Evolutionary conservation across 2,888 invertebrate genomes (phyloP).

Genomic region (Malthinus seriepunctatus): DNA sequence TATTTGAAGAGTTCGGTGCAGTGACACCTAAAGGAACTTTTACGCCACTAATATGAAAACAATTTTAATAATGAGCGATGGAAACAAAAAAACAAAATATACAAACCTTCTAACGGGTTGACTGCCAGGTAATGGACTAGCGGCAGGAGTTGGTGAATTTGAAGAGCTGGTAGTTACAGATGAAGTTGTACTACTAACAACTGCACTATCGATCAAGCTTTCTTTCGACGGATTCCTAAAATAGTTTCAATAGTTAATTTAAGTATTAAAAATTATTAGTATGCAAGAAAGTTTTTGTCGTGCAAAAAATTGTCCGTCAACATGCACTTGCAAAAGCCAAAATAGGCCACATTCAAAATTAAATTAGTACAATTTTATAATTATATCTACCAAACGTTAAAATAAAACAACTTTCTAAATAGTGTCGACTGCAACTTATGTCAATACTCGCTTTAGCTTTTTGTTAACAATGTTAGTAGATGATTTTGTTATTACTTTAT

Average conservation of each 20-base stretch:
- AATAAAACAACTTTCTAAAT: too few relatives aligned
- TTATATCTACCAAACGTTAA: background rate
- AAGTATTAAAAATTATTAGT: background rate
- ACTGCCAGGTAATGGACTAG: constrained; percentile 51
- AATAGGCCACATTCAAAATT: background rate
- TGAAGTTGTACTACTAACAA: constrained; percentile 31
- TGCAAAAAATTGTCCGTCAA: background rate
- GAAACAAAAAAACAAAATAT: constrained; percentile 21
- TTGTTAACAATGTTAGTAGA: too few relatives aligned
- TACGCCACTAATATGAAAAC: constrained; percentile 41
- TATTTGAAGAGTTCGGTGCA: constrained; percentile 43
- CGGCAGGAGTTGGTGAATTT: constrained; percentile 46
- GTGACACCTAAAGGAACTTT: constrained; percentile 49
- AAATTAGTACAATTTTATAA: background rate
- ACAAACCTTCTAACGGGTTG: constrained; percentile 59
- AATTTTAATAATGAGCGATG: constrained; percentile 36
- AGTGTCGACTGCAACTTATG: too few relatives aligned
- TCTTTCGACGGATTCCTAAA: constrained; percentile 47
- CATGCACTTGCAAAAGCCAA: constrained; percentile 16
- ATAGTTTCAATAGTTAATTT: background rate
- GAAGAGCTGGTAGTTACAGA: constrained; percentile 40
- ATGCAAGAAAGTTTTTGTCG: background rate
- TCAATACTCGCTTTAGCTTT: too few relatives aligned
- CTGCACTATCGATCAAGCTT: constrained; percentile 26
- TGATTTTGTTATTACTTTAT: too few relatives aligned